Base-by-base conservation (phyloP, 2,113 vertebrate genomes). In the Hyaena hyaena region DNA sequence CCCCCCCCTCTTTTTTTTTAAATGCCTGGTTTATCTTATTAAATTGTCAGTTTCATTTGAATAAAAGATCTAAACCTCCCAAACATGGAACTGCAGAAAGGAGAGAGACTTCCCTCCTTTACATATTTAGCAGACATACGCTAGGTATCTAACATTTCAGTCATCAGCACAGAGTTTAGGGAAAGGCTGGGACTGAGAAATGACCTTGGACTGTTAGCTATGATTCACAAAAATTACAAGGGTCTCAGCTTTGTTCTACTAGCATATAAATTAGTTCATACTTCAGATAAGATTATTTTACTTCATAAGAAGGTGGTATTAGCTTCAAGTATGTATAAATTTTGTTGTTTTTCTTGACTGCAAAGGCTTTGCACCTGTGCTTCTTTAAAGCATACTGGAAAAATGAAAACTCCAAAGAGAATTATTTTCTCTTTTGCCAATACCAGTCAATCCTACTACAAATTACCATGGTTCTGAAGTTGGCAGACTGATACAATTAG, bases 401-500 rank as follows among this genome's bases (percentile, higher is more conserved):
- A 93, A 93, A 53, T 31, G 39, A 90, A 96, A 31, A 77, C 9
- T 88, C 14, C 26, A 45, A 63, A 43, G 17, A 55, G 43, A 89
- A 83, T 80, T 98, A 24, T 88, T 95, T 88, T 90, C 26, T 76
- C 14, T 90, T 95, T 63, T 87, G 86, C 33, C 24, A 45, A n/a
- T 50, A 65, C 21, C 31, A 73, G 24, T 81, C 73, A 24, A 73
- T 90, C n/a, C 79, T 50, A 96, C 53, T 92, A 82, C 74, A 94
- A 82, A 94, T 97, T 90, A 95, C 71, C 77, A 76, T 28, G 63
- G 90, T 71, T 94, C 85, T 96, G 66, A 96, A 90, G 88, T 19
- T 58, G 90, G 94, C 95, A 87, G 86, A 87, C 81, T 92, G 82
- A 89, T 77, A 66, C 35, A 76, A 87, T 98, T 96, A 88, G 95